Conservation (phyloP, 1,140 invertebrate species). For the Marisa cornuarietis region DNA sequence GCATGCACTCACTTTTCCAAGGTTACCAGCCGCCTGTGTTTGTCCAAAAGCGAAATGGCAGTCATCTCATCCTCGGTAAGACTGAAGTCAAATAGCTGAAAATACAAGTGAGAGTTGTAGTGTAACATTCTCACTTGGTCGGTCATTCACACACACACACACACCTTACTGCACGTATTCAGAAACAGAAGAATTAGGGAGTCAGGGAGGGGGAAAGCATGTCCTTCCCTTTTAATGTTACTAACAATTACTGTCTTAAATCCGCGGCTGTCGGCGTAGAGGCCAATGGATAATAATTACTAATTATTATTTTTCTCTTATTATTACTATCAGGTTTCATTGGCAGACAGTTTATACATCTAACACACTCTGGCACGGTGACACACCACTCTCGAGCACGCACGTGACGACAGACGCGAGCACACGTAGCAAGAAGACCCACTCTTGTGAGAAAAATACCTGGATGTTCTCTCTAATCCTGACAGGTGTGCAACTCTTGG, state of each 20-base stretch:
- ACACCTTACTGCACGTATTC: neutral
- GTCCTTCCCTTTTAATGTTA: neutral
- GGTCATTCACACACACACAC: neutral
- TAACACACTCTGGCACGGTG: neutral
- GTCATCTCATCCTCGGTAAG: slow-evolving; percentile 37
- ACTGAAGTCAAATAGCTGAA: slow-evolving; percentile 33
- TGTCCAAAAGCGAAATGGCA: slow-evolving; percentile 26
- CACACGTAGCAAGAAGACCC: neutral
- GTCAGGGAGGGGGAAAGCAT: neutral
- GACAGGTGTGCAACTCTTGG: slow-evolving; percentile 77
- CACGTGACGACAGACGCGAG: neutral
- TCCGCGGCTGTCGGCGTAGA: neutral
- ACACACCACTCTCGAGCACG: neutral
- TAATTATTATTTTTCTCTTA: neutral
- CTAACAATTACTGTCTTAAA: neutral
- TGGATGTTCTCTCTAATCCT: slow-evolving; percentile 76
- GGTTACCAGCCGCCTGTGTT: slow-evolving; percentile 27
- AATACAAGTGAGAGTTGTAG: neutral
- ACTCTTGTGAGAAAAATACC: slow-evolving; percentile 22
- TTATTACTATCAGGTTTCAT: neutral
- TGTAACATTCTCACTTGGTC: neutral
- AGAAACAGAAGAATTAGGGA: neutral
- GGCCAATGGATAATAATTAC: neutral
- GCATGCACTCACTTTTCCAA: slow-evolving; percentile 29
- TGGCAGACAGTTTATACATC: neutral